These are phyloP conservation scores for Pasiphila rectangulata DNA, from an alignment of 2,888 invertebrate species.

Conservation along the genomic window DNA sequence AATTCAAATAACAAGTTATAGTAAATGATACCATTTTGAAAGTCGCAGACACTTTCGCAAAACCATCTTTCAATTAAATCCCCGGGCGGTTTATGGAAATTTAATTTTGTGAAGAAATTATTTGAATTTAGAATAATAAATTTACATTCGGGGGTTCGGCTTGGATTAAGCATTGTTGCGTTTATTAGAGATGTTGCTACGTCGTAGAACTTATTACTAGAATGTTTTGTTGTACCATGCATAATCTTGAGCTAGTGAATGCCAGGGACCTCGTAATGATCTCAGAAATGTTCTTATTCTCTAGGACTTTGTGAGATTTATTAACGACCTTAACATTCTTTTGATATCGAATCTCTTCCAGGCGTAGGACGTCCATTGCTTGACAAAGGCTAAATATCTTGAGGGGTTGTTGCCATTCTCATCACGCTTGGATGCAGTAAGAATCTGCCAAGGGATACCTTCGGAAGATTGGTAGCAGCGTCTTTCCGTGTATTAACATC, in stretches of 20 bases:
- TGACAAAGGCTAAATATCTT: too few species aligned
- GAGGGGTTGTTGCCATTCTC: too few species aligned
- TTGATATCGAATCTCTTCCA: too few species aligned
- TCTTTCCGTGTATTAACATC: too few species aligned
- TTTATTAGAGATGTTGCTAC: background rate
- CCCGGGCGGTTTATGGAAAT: constrained; percentile 28
- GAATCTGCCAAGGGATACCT: too few species aligned
- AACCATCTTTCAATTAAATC: constrained; percentile 31
- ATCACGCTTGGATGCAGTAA: too few species aligned
- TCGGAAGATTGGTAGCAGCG: too few species aligned
- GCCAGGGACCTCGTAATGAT: too few species aligned
- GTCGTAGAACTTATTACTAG: background rate
- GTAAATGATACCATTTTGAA: constrained; percentile 32
- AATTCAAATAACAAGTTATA: constrained; percentile 56
- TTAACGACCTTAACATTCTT: too few species aligned
- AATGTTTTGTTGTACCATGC: background rate
- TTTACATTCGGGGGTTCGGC: constrained; percentile 20
- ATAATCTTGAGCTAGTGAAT: background rate
- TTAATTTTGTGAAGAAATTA: constrained; percentile 31
- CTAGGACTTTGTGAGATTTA: too few species aligned
- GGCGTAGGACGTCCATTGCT: too few species aligned
- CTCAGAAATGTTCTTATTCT: too few species aligned
- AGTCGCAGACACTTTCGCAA: constrained; percentile 24
- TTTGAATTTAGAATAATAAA: constrained; percentile 29
- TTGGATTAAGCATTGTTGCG: constrained; percentile 6